A percentile compares a stretch with the other conserved stretches of the same genome.
Conservation (phyloP, 2,113 vertebrate genomes). For the Ceyx margarethae region DNA sequence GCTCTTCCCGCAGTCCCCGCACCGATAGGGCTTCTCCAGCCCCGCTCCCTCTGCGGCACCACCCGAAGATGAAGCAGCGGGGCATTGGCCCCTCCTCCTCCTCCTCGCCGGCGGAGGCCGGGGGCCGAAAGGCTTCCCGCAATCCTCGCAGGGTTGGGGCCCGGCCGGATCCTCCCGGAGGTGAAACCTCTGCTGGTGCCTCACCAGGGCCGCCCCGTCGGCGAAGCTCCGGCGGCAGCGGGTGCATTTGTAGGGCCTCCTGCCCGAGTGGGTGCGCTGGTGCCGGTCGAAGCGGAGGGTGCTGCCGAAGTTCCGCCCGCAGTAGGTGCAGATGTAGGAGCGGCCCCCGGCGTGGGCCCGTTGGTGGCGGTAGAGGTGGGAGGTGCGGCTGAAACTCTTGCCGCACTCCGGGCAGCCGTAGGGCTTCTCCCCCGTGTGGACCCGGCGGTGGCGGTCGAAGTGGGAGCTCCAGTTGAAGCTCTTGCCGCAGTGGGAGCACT, state of each 20-base stretch:
- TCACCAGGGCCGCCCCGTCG: background rate
- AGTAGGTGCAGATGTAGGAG: slow-evolving; percentile 68
- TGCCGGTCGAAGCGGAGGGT: slow-evolving; percentile 32
- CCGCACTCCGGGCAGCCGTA: slow-evolving; percentile 42
- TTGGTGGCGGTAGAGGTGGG: slow-evolving; percentile 60
- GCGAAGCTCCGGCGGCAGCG: slow-evolving; percentile 20
- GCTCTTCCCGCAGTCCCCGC: slow-evolving; percentile 45
- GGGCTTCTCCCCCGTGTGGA: slow-evolving; percentile 48
- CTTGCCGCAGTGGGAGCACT: slow-evolving; percentile 32
- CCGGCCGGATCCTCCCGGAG: background rate
- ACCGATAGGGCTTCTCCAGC: background rate
- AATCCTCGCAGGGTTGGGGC: slow-evolving; percentile 58
- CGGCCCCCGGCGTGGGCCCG: slow-evolving; percentile 59
- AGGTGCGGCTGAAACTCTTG: slow-evolving; percentile 36
- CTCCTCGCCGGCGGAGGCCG: background rate
- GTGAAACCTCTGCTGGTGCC: background rate
- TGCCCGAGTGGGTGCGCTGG: slow-evolving; percentile 59
- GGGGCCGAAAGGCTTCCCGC: slow-evolving; percentile 69
- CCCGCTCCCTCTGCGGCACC: background rate
- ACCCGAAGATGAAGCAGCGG: too few relatives aligned
- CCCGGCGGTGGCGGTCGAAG: background rate
- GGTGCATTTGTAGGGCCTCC: slow-evolving; percentile 36
- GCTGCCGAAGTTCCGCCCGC: slow-evolving; percentile 32
- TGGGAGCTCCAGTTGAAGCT: slow-evolving; percentile 46
- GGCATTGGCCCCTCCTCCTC: too few relatives aligned